phyloP scores from a whole-genome alignment of 2,797 vertebrate genomes.

The Paratrypauchen microcephalus region DNA sequence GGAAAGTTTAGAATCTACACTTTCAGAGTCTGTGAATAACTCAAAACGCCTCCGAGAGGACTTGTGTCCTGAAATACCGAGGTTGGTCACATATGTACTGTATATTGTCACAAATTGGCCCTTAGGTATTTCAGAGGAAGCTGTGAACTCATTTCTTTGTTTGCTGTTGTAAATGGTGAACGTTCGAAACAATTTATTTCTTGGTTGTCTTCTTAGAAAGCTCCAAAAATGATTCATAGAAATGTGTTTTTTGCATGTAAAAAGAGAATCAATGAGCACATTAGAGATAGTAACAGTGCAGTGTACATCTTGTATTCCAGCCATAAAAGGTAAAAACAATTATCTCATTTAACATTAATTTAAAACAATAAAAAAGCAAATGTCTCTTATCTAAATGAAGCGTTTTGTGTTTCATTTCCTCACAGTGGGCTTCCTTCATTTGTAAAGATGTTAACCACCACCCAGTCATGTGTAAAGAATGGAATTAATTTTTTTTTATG shows the following conservation, averaged over 20 bases:
- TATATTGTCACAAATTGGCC: no score
- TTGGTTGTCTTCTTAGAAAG: no score
- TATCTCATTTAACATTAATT: background rate
- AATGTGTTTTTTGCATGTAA: background rate
- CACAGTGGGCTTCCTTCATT: background rate
- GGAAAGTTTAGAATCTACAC: no score
- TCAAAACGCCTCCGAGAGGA: no score
- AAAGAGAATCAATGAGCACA: background rate
- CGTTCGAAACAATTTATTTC: no score
- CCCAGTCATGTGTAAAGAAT: conserved; percentile 3
- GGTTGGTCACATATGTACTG: no score
- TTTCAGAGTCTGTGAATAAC: no score
- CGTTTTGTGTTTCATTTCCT: conserved; percentile 5
- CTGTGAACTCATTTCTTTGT: no score
- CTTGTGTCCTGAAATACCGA: no score
- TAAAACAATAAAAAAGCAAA: background rate
- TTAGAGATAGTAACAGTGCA: background rate
- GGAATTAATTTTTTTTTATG: background rate
- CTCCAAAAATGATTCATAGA: background rate
- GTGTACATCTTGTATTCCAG: background rate
- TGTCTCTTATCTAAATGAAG: conserved; percentile 7
- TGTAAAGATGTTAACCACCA: background rate
- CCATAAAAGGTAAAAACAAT: conserved; percentile 1
- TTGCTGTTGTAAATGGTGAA: no score
- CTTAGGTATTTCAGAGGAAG: no score